phyloP scores from a whole-genome alignment of 2,113 vertebrate species.

The Asarcornis scutulata region DNA sequence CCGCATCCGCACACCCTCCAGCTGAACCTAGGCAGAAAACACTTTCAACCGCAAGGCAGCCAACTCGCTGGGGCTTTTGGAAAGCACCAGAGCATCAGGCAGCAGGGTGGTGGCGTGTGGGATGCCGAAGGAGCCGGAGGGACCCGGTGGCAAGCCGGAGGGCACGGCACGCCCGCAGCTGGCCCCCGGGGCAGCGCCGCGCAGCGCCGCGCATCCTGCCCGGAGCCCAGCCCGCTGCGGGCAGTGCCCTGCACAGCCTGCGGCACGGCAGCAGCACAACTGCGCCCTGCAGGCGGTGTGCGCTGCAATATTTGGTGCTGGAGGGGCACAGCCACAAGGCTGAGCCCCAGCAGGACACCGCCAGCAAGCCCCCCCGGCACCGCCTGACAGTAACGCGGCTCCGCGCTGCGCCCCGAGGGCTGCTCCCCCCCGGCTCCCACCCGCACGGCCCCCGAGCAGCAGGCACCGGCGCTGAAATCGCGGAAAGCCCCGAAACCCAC shows the following conservation, averaged over 20 bases:
- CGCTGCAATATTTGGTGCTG: not conserved
- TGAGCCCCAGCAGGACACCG: not conserved
- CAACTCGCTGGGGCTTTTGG: not conserved
- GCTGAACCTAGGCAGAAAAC: conserved; percentile 10
- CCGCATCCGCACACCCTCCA: not conserved
- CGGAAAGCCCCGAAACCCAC: too few species aligned
- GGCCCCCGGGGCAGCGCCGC: not conserved
- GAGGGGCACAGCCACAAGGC: not conserved
- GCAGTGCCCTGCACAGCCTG: not conserved
- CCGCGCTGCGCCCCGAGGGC: too few species aligned
- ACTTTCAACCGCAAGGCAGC: not conserved
- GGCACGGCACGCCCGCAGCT: not conserved
- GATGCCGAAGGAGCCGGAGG: too few species aligned
- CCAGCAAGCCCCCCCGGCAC: too few species aligned
- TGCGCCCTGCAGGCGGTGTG: not conserved
- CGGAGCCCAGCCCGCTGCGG: not conserved
- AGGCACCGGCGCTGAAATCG: too few species aligned
- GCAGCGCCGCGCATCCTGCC: not conserved
- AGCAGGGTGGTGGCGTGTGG: not conserved
- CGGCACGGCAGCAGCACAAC: not conserved
- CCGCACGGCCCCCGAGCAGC: too few species aligned
- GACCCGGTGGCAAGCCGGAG: rapidly evolving
- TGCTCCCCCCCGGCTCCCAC: too few species aligned
- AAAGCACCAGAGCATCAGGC: not conserved
- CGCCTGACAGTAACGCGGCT: not conserved